phyloP scores from a whole-genome alignment of 2,888 invertebrate species.

The Orthonychiurus folsomi region DNA sequence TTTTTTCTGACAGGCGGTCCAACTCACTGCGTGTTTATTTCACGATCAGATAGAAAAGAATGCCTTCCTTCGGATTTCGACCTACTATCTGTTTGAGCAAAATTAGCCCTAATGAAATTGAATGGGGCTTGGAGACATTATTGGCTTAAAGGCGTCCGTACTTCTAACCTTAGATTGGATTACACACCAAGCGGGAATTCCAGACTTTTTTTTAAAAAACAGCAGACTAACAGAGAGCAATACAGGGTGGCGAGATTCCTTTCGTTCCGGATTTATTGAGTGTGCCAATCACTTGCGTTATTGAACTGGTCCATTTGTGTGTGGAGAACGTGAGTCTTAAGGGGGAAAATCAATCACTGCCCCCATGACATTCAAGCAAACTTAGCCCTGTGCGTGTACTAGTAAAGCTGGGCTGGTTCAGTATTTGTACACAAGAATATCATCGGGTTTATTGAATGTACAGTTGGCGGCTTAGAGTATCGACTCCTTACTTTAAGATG shows the following conservation, averaged over 20 bases:
- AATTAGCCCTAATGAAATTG: too few relatives aligned
- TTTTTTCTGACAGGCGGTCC: too few relatives aligned
- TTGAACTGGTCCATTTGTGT: slow-evolving; percentile 2
- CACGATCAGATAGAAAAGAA: too few relatives aligned
- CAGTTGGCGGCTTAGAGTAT: neutral
- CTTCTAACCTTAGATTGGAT: too few relatives aligned
- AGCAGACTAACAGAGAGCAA: neutral
- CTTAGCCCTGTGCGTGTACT: neutral
- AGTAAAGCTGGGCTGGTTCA: slow-evolving; percentile 2
- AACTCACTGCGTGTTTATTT: too few relatives aligned
- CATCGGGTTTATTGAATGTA: neutral
- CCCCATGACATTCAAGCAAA: neutral
- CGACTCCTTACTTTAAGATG: neutral
- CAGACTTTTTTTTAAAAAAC: too few relatives aligned
- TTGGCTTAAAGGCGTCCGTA: too few relatives aligned
- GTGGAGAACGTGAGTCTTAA: neutral
- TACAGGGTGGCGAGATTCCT: neutral
- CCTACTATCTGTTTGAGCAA: too few relatives aligned
- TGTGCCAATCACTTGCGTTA: slow-evolving; percentile 11
- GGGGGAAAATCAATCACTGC: slow-evolving; percentile 10
- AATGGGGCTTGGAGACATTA: too few relatives aligned
- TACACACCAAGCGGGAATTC: too few relatives aligned
- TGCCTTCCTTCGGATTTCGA: too few relatives aligned
- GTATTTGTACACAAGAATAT: neutral
- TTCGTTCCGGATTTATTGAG: slow-evolving; percentile 6